Evolutionary conservation across 2,888 invertebrate species (phyloP).

Genomic region (Plebejus argus): DNA sequence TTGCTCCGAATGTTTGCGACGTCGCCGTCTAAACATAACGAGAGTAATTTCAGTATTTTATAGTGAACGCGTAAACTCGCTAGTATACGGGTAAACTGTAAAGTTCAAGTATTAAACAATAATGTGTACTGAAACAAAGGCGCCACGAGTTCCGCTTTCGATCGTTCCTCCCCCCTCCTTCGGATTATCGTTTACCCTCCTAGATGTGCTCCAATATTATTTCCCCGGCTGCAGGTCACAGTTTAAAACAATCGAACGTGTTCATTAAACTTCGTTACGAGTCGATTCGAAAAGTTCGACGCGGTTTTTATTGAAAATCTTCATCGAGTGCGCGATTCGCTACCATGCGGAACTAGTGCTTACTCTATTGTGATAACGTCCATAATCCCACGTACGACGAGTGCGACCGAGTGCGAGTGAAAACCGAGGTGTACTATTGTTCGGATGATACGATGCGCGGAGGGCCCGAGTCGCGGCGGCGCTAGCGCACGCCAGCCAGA

Average conservation of each 20-base stretch:
- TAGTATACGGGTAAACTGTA: neutral
- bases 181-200: slow-evolving; percentile 20
- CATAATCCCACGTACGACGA: slow-evolving; percentile 26
- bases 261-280: slow-evolving; percentile 9
- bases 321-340: slow-evolving; percentile 22
- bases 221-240: slow-evolving; percentile 21
- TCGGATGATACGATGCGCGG: slow-evolving; percentile 73
- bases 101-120: neutral
- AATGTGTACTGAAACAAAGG: neutral
- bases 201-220: slow-evolving; percentile 25
- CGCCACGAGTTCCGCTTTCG: neutral
- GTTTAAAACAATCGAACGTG: slow-evolving; percentile 21
- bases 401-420: slow-evolving; percentile 42
- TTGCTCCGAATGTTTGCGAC: neutral
- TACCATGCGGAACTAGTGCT: slow-evolving; percentile 43
- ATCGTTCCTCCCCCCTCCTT: slow-evolving; percentile 4
- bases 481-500: slow-evolving; percentile 68
- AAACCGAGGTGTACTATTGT: slow-evolving; percentile 40
- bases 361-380: slow-evolving; percentile 29
- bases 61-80: neutral
- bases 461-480: slow-evolving; percentile 62
- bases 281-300: slow-evolving; percentile 40
- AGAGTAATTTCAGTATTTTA: neutral
- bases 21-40: neutral
- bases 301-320: slow-evolving; percentile 32